These are phyloP conservation scores for Gonocerus acuteangulatus DNA, from an alignment of 2,888 invertebrate species.

Conservation along the genomic window DNA sequence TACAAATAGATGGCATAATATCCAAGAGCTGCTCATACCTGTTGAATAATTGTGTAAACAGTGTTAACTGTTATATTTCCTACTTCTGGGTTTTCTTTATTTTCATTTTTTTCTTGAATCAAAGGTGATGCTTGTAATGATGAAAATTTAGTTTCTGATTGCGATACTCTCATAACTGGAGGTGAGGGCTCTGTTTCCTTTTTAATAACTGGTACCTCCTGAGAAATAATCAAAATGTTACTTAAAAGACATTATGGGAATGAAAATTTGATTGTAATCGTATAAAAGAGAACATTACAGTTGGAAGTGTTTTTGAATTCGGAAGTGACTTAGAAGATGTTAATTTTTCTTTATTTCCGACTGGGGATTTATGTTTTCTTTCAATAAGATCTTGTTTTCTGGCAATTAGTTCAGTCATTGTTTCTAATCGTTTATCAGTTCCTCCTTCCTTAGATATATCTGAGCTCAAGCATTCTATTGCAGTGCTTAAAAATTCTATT, in stretches of 20 bases:
- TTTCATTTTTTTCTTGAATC: not conserved
- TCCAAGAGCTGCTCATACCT: too few species aligned
- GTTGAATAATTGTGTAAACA: slow-evolving; percentile 18
- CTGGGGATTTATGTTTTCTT: slow-evolving; percentile 21
- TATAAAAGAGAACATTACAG: not conserved
- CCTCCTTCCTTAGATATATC: slow-evolving; percentile 33
- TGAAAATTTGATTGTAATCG: not conserved
- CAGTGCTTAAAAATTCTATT: slow-evolving; percentile 29
- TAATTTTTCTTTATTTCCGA: slow-evolving; percentile 25
- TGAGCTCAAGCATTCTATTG: slow-evolving; percentile 28
- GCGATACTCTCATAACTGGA: slow-evolving; percentile 29
- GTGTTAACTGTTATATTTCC: slow-evolving; percentile 9
- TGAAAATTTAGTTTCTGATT: slow-evolving; percentile 30
- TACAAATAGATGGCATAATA: too few species aligned
- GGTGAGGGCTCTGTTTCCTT: slow-evolving; percentile 14
- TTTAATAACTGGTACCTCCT: not conserved
- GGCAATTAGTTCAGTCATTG: slow-evolving; percentile 31
- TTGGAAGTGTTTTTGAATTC: slow-evolving; percentile 17
- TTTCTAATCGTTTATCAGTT: slow-evolving; percentile 31
- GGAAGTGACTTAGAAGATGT: slow-evolving; percentile 32
- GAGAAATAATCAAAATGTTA: not conserved
- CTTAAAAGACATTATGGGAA: not conserved
- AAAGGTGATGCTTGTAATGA: not conserved
- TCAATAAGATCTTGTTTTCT: slow-evolving; percentile 31
- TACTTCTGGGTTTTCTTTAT: not conserved